Base-by-base conservation (phyloP, 2,888 invertebrate genomes). In the Polylopha cassiicola region DNA sequence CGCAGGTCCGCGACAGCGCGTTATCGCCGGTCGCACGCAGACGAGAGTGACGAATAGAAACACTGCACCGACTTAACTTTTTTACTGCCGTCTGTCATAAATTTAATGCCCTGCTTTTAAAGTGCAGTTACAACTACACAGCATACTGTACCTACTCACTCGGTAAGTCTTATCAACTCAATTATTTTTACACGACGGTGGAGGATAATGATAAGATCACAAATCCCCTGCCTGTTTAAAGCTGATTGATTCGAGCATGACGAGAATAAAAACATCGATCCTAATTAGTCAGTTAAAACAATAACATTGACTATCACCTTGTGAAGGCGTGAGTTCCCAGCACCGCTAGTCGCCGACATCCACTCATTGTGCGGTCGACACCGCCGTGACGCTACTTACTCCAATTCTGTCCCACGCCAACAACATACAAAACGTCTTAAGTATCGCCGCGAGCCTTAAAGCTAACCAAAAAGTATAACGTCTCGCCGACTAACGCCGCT, bases 321-420 rank as follows among this genome's bases (percentile, higher is more conserved):
- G 76, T 65, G 55, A 60, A 81, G 81, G 81, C 82, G 81, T 75
- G 74, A 80, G 71, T 75, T 79, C 79, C 68, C 78, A 76, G 69
- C 77, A 79, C 81, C 78, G 81, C 81, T 80, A 81, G 72, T 67
- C 78, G 79, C 66, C 73, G 66, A 75, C 78, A 74, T 74, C 75
- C 69, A 65, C 69, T 74, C 67, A 84, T 85, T 85, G 84, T 84
- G 81, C 79, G 77, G 80, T 73, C 77, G 76, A 74, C 74, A 73
- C 75, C 76, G 79, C 74, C 82, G 79, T 82, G 82, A 80, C 80
- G 81, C 81, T 85, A 84, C 84, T 81, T 82, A 85, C 84, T 85
- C 84, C 78, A 84, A 84, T 84, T 85, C 82, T 80, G 81, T 79
- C 79, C 73, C 55, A 54, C 47, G 31, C 43, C 15, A 31, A 57